Conservation (phyloP, 1,140 invertebrate species). For the Drosophila yakuba region DNA sequence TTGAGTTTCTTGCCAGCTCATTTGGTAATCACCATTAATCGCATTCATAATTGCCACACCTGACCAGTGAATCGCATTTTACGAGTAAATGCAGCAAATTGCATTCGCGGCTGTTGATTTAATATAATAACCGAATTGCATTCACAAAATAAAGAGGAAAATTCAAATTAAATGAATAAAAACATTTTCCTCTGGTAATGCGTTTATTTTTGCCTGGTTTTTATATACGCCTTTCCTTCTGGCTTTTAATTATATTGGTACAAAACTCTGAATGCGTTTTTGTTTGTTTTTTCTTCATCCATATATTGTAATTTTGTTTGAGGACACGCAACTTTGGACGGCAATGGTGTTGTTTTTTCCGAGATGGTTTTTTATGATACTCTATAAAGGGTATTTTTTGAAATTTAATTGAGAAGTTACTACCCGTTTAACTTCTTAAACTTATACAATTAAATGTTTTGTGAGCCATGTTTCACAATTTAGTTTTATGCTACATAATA, state of each 20-base stretch:
- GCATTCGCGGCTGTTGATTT: slow-evolving; percentile 60
- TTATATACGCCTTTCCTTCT: slow-evolving; percentile 19
- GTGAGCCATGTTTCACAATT: no score
- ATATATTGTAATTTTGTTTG: slow-evolving; percentile 34
- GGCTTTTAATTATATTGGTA: slow-evolving; percentile 67
- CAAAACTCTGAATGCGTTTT: slow-evolving; percentile 25
- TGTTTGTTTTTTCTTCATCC: slow-evolving; percentile 31
- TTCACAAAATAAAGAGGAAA: background rate
- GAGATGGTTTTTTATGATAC: background rate
- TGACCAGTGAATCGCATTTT: slow-evolving; percentile 29
- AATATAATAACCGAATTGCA: slow-evolving; percentile 50
- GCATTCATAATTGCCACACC: slow-evolving; percentile 13
- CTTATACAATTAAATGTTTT: no score
- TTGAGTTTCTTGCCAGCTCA: slow-evolving; percentile 17
- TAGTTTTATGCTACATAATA: no score
- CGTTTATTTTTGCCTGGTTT: slow-evolving; percentile 13
- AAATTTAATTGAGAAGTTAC: background rate
- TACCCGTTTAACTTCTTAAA: no score
- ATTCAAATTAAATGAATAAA: slow-evolving; percentile 32
- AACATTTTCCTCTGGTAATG: slow-evolving; percentile 27
- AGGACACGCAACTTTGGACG: slow-evolving; percentile 39
- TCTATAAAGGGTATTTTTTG: background rate
- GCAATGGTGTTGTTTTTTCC: background rate
- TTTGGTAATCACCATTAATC: slow-evolving; percentile 45
- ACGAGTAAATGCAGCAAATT: slow-evolving; percentile 17